These are phyloP conservation scores for Macrosteles quadrilineatus DNA, from an alignment of 1,140 invertebrate genomes.

Conservation along the genomic window DNA sequence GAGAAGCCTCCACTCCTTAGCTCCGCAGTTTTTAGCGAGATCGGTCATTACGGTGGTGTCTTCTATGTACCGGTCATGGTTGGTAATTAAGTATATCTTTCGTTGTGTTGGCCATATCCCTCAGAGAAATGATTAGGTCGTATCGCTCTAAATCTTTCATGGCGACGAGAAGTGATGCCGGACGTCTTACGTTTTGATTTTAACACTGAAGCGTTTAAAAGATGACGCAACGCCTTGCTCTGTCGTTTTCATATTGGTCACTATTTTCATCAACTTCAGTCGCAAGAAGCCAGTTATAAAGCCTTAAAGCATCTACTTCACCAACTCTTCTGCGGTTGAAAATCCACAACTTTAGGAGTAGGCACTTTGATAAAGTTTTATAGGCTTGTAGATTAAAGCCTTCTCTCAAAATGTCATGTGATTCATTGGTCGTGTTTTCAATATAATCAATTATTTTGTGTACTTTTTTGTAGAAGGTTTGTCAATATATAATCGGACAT, in stretches of 20 bases:
- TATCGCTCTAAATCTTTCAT: not conserved
- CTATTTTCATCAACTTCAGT: not conserved
- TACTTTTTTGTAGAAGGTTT: not conserved
- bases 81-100: too few species aligned
- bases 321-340: constrained; percentile 23
- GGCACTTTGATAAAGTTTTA: not conserved
- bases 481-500: not conserved
- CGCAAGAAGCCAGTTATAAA: not conserved
- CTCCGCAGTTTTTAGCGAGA: too few species aligned
- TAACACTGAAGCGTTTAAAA: not conserved
- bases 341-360: constrained; percentile 5
- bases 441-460: not conserved
- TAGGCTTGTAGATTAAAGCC: too few species aligned
- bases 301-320: constrained; percentile 17
- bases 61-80: too few species aligned
- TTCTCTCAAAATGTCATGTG: not conserved
- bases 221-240: not conserved
- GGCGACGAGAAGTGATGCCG: not conserved
- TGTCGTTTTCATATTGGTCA: not conserved
- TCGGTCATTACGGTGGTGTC: too few species aligned
- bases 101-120: too few species aligned
- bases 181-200: not conserved
- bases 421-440: not conserved
- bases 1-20: too few species aligned
- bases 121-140: too few species aligned